Evolutionary conservation across 2,113 vertebrate genomes (phyloP).

Genomic region (Nanorana parkeri): DNA sequence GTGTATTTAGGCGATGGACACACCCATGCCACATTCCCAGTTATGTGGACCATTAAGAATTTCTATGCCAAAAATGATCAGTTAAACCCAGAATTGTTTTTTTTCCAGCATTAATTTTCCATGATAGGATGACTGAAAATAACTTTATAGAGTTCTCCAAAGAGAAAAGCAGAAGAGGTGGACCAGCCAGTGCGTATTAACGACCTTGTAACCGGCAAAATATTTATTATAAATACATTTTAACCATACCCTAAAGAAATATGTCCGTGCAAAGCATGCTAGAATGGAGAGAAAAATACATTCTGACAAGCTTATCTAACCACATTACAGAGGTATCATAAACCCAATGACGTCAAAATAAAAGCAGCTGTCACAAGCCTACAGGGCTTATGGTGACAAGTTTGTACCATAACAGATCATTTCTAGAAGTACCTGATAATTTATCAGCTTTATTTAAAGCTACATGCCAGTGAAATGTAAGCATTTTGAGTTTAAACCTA

Average conservation of each 20-base stretch:
- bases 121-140: background rate
- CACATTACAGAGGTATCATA: constrained; percentile 16
- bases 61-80: too few relatives aligned
- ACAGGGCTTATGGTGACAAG: constrained; percentile 8
- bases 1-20: too few relatives aligned
- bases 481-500: too few relatives aligned
- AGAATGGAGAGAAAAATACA: constrained; percentile 15
- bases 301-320: constrained; percentile 38
- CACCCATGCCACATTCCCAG: too few relatives aligned
- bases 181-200: background rate
- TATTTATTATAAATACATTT: constrained; percentile 6
- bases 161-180: background rate
- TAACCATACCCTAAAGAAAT: background rate
- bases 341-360: constrained; percentile 7
- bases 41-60: too few relatives aligned
- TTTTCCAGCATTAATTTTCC: too few relatives aligned
- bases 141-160: constrained; percentile 9
- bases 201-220: background rate
- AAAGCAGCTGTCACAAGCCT: background rate
- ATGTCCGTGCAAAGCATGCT: background rate
- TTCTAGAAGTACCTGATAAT: background rate
- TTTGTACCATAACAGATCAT: background rate
- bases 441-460: too few relatives aligned
- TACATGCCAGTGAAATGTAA: too few relatives aligned
- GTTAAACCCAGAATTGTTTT: too few relatives aligned